A percentile compares a stretch with the other conserved stretches of the same genome.
These are phyloP conservation scores for Steromphala cineraria DNA, from an alignment of 2,888 invertebrate species.

Conservation along the genomic window DNA sequence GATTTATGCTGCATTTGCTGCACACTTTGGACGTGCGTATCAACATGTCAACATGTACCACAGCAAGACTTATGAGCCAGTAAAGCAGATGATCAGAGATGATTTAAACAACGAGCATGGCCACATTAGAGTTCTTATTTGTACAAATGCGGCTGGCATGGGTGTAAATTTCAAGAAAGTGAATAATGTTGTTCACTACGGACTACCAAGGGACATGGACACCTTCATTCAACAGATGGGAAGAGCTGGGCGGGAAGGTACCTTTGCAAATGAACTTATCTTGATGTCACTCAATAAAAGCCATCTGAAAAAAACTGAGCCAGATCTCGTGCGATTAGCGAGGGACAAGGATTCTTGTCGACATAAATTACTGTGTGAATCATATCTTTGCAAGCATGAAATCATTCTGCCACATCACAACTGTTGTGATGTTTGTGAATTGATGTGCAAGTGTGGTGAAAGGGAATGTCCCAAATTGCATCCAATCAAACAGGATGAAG, in stretches of 20 bases:
- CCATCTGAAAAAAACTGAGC: constrained; percentile 33
- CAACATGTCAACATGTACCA: constrained; percentile 37
- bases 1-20: constrained; percentile 22
- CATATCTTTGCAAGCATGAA: not conserved
- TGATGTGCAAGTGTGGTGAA: constrained; percentile 29
- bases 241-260: constrained; percentile 36
- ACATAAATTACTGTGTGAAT: not conserved
- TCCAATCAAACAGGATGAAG: not conserved
- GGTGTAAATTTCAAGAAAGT: constrained; percentile 34
- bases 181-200: constrained; percentile 34
- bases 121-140: constrained; percentile 34
- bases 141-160: constrained; percentile 40
- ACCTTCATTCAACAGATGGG: constrained; percentile 44
- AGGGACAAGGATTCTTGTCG: constrained; percentile 27
- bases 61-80: constrained; percentile 32
- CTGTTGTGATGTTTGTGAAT: constrained; percentile 39
- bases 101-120: constrained; percentile 30
- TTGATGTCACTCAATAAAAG: constrained; percentile 29
- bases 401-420: constrained; percentile 23
- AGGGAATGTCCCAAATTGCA: constrained; percentile 27
- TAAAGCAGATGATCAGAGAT: constrained; percentile 31
- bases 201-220: constrained; percentile 36
- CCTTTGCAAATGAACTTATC: constrained; percentile 33
- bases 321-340: constrained; percentile 20
- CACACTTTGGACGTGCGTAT: not conserved